Evolutionary conservation across 2,113 vertebrate genomes (phyloP).

Genomic region (Scolopax mira): DNA sequence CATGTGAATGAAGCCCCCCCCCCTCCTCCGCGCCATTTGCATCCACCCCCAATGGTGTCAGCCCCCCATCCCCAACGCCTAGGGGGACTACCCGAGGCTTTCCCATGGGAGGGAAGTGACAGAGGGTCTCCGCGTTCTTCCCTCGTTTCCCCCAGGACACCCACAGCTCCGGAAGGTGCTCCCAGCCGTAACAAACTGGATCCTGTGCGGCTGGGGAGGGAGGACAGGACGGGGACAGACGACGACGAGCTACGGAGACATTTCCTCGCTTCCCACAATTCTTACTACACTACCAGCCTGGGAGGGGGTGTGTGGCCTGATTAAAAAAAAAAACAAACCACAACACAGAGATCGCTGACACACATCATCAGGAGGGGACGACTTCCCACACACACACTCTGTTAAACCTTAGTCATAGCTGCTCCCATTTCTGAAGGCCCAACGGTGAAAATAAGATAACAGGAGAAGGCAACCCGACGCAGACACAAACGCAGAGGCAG

Average conservation of each 20-base stretch:
- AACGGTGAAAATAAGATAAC: background rate
- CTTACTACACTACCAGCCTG: background rate
- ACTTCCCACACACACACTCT: background rate
- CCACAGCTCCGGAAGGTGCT: background rate
- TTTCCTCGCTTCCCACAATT: conserved; percentile 25
- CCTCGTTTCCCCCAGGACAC: background rate
- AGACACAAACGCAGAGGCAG: background rate
- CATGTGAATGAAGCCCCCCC: background rate
- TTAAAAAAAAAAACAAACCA: background rate
- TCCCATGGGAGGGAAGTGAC: background rate
- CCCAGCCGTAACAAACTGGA: background rate
- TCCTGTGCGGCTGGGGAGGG: background rate
- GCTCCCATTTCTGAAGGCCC: conserved; percentile 22
- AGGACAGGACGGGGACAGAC: background rate
- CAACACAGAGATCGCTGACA: background rate
- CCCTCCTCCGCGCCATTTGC: background rate
- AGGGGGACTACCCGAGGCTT: background rate
- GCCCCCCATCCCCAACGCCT: background rate
- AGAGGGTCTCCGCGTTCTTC: background rate
- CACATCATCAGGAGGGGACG: background rate
- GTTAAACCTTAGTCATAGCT: conserved; percentile 52
- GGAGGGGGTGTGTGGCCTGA: background rate
- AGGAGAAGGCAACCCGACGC: background rate
- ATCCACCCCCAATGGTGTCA: background rate
- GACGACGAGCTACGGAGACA: background rate